Percentiles rank a stretch among this genome's conserved stretches.
Evolutionary conservation across 1,140 invertebrate genomes (phyloP).

Genomic region (Papilio helenus): DNA sequence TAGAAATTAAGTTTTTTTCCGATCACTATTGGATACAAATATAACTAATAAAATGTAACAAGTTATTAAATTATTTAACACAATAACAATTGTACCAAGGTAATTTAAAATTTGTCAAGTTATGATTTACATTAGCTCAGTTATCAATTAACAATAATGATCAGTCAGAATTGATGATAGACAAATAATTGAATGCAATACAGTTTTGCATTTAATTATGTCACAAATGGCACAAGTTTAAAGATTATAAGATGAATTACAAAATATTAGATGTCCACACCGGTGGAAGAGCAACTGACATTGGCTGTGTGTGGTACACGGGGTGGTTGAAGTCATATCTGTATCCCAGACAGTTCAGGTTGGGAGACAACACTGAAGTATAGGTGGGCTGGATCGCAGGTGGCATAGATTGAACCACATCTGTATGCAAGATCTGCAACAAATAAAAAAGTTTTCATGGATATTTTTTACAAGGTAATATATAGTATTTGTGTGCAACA

Average conservation of each 20-base stretch:
- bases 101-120: constrained; percentile 10
- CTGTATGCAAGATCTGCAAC: constrained; percentile 57
- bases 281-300: constrained; percentile 51
- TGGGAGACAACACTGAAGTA: constrained; percentile 46
- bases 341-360: constrained; percentile 53
- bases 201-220: constrained; percentile 32
- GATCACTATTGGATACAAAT: neutral
- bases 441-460: neutral
- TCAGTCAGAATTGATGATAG: neutral
- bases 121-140: constrained; percentile 23
- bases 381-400: constrained; percentile 50
- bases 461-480: no score
- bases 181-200: constrained; percentile 9
- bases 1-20: neutral
- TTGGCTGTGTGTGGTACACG: constrained; percentile 47
- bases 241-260: neutral
- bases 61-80: constrained; percentile 8
- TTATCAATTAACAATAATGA: neutral
- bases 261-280: constrained; percentile 46
- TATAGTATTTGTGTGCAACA: no score
- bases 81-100: constrained; percentile 10
- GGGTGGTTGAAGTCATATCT: constrained; percentile 52
- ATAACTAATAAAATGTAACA: constrained; percentile 26
- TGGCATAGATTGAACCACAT: constrained; percentile 50
- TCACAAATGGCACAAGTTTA: neutral